A percentile compares a stretch with the other conserved stretches of the same genome.
These are phyloP conservation scores for Epinotia ramella DNA, from an alignment of 2,888 invertebrate genomes.

Conservation along the genomic window DNA sequence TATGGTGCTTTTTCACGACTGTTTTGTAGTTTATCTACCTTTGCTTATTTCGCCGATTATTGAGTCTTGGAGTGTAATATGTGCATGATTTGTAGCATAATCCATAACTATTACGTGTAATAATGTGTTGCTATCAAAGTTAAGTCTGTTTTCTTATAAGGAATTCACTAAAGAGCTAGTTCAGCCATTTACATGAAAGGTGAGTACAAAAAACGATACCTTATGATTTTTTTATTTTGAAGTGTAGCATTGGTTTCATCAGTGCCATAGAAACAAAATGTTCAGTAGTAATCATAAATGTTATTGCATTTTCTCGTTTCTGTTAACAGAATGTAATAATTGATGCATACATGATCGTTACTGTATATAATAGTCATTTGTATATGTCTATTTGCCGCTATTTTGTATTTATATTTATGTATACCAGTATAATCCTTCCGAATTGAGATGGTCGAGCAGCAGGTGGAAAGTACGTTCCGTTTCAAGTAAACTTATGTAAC, in stretches of 20 bases:
- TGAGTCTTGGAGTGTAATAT: conserved; percentile 72
- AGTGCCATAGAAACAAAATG: conserved; percentile 51
- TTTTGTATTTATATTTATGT: conserved; percentile 72
- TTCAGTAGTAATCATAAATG: conserved; percentile 39
- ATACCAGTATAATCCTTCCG: conserved; percentile 67
- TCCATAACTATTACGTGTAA: conserved; percentile 61
- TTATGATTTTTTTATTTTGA: conserved; percentile 72
- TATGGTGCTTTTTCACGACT: conserved; percentile 84
- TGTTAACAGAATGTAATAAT: conserved; percentile 56
- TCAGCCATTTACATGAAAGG: conserved; percentile 86
- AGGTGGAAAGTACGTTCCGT: conserved; percentile 65
- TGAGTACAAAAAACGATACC: conserved; percentile 83
- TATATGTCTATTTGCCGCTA: conserved; percentile 81
- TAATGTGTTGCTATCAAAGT: conserved; percentile 71
- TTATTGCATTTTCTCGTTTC: conserved; percentile 49
- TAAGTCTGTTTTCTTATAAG: conserved; percentile 59
- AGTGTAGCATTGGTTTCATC: conserved; percentile 60
- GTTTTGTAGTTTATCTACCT: conserved; percentile 84
- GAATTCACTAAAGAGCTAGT: conserved; percentile 66
- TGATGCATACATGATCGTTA: conserved; percentile 64
- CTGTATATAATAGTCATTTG: conserved; percentile 60
- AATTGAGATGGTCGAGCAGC: conserved; percentile 61
- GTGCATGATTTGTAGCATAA: conserved; percentile 67
- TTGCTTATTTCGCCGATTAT: conserved; percentile 81
- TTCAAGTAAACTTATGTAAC: conserved; percentile 53